Conservation (phyloP, 2,797 vertebrate species). For the Sebastes taczanowskii region DNA sequence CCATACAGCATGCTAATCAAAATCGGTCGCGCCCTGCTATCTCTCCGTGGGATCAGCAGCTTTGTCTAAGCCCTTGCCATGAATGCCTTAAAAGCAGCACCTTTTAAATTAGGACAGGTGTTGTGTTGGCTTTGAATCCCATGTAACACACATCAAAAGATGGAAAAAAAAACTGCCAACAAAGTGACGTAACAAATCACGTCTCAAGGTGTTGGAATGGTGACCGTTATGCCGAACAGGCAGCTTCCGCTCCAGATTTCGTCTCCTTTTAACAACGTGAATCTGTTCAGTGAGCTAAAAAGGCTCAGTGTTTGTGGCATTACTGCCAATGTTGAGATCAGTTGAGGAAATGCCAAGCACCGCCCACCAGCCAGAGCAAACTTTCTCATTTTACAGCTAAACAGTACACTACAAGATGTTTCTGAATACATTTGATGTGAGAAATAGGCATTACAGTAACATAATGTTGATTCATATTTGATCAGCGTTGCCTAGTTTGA, state of each 20-base stretch:
- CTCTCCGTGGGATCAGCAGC: slow-evolving; percentile 57
- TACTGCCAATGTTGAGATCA: too few relatives aligned
- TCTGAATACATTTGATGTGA: too few relatives aligned
- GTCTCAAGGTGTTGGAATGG: not conserved
- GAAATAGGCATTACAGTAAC: too few relatives aligned
- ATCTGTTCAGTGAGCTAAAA: not conserved
- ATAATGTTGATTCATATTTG: too few relatives aligned
- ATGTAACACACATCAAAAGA: slow-evolving; percentile 7
- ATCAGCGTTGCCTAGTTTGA: too few relatives aligned
- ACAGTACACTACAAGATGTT: too few relatives aligned
- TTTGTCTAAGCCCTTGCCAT: slow-evolving; percentile 63
- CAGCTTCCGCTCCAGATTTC: not conserved
- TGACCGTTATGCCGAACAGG: not conserved
- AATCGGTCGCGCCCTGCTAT: slow-evolving; percentile 43
- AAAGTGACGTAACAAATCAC: not conserved
- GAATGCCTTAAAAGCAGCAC: slow-evolving; percentile 48
- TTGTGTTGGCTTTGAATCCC: slow-evolving; percentile 24
- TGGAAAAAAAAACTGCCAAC: not conserved
- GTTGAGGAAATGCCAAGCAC: too few relatives aligned
- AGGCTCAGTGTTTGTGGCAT: not conserved
- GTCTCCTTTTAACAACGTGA: not conserved
- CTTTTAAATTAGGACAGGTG: slow-evolving; percentile 53
- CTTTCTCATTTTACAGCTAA: too few relatives aligned
- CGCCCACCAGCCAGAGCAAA: too few relatives aligned
- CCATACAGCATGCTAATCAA: slow-evolving; percentile 76